Evolutionary conservation across 2,113 vertebrate species (phyloP).

Genomic region (Otocyon megalotis): DNA sequence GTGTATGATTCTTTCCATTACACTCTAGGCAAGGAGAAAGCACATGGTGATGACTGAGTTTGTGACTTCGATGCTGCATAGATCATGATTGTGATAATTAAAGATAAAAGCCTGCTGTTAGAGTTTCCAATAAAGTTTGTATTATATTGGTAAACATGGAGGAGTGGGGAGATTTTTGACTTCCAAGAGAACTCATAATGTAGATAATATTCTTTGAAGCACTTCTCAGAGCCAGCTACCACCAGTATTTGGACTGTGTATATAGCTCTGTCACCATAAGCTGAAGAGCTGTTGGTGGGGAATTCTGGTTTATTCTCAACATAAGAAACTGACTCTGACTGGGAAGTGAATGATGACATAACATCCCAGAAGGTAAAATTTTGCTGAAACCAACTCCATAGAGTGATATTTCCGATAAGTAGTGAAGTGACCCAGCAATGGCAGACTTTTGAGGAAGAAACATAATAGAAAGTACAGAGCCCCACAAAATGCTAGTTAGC

Average conservation of each 20-base stretch:
- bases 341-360: not conserved
- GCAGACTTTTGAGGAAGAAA: conserved; percentile 51
- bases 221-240: not conserved
- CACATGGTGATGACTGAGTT: not conserved
- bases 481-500: not conserved
- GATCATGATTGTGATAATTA: not conserved
- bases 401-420: conserved; percentile 5
- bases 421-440: not conserved
- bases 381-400: conserved; percentile 12
- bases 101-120: not conserved
- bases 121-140: not conserved
- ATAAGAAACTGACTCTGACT: conserved; percentile 29
- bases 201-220: not conserved
- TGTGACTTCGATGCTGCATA: not conserved
- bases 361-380: not conserved
- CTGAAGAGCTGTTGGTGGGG: not conserved
- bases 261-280: not conserved
- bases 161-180: not conserved
- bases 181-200: not conserved
- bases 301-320: conserved; percentile 28
- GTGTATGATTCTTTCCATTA: not conserved
- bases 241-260: not conserved
- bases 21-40: not conserved
- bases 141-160: not conserved
- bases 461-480: not conserved